Evolutionary conservation across 1,140 invertebrate genomes (phyloP).

Genomic region (Nixonia krombeini): DNA sequence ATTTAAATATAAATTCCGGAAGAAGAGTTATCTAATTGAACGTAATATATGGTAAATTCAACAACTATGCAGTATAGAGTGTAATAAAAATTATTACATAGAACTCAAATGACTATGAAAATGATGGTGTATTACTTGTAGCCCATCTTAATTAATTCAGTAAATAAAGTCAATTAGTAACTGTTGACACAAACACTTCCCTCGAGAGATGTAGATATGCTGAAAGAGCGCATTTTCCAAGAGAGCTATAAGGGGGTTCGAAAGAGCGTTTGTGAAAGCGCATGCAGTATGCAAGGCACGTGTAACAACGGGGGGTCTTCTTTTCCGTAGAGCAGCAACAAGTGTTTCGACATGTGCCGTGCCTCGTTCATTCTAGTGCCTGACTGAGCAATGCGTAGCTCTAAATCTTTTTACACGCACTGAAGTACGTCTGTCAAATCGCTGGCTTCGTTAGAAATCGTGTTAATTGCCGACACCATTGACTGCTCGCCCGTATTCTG

Average conservation of each 20-base stretch:
- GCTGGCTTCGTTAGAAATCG: constrained; percentile 8
- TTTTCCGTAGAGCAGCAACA: constrained; percentile 59
- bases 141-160: too few relatives aligned
- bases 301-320: constrained; percentile 58
- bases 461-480: constrained; percentile 12
- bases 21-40: too few relatives aligned
- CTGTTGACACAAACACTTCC: too few relatives aligned
- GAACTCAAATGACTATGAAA: too few relatives aligned
- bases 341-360: constrained; percentile 62
- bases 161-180: too few relatives aligned
- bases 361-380: constrained; percentile 26
- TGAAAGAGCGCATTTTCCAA: constrained; percentile 7
- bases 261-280: constrained; percentile 12
- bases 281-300: constrained; percentile 52
- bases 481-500: background rate
- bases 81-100: too few relatives aligned
- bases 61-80: too few relatives aligned
- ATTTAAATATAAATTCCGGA: too few relatives aligned
- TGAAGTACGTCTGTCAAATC: constrained; percentile 18
- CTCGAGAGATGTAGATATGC: too few relatives aligned
- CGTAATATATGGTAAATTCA: too few relatives aligned
- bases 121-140: too few relatives aligned
- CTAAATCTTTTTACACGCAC: constrained; percentile 34
- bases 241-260: background rate
- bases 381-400: too few relatives aligned